phyloP scores from a whole-genome alignment of 2,888 invertebrate genomes.

The Rotaria sp. region DNA sequence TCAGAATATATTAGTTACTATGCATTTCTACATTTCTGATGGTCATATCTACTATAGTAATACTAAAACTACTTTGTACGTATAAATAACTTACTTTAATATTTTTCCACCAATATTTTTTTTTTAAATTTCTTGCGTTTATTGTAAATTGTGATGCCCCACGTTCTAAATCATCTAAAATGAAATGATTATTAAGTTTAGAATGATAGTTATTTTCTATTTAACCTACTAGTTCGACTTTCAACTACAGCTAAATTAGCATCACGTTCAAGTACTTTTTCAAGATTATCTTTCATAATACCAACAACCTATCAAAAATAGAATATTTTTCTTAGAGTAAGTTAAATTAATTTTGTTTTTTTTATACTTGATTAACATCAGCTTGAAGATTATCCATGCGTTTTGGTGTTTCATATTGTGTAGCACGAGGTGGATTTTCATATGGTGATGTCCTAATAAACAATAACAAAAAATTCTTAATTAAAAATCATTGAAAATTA shows the following conservation, averaged over 20 bases:
- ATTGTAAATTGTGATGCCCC: constrained; percentile 79
- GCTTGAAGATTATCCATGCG: neutral
- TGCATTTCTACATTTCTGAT: too few relatives aligned
- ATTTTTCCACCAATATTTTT: constrained; percentile 96
- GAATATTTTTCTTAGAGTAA: too few relatives aligned
- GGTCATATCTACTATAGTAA: too few relatives aligned
- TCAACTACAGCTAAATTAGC: neutral
- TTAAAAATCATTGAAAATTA: neutral
- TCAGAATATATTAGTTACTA: too few relatives aligned
- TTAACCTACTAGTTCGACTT: neutral
- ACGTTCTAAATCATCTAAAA: constrained; percentile 31
- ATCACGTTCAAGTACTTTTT: constrained; percentile 18
- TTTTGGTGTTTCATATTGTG: neutral
- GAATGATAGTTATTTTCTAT: neutral
- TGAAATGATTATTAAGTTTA: neutral
- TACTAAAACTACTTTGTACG: too few relatives aligned
- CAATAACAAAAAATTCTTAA: too few relatives aligned
- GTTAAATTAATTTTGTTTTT: too few relatives aligned
- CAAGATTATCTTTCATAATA: constrained; percentile 26
- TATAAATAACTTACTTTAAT: constrained; percentile 62
- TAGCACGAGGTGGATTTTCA: neutral
- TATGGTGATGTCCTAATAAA: neutral
- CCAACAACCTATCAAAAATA: neutral
- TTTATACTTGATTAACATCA: neutral
- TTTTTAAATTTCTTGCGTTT: constrained; percentile 87